Evolutionary conservation across 2,113 vertebrate genomes (phyloP), one percentile per base, ranked within the genome.

Genomic region (Apodemus speciosus): DNA sequence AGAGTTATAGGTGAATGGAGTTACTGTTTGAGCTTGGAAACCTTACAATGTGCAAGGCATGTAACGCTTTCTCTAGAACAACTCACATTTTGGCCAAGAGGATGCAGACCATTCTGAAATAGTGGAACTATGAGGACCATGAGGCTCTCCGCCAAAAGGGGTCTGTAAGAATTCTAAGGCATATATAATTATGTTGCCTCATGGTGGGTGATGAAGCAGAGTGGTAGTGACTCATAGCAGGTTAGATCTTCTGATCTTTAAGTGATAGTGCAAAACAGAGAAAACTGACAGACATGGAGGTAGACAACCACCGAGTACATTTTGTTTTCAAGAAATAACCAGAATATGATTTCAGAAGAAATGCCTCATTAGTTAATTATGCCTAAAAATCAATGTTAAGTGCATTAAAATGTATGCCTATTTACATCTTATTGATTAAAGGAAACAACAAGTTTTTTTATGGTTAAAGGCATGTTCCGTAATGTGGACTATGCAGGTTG

Each of bases 11-110:
- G 43, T 38, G 9, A 16, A 27, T 23, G 2, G 66, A 35, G 53
- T n/a, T 66, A 71, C 69, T 51, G n/a, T 83, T 94, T 8, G 46
- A n/a, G n/a, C 77, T 91, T 38, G n/a, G 79, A 66, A 68, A 84
- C 56, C 9, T 21, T 66, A 16, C 20, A 46, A 3, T 58, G 13
- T 84, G 40, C 6, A 89, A 40, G 69, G 21, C 43, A 14, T 69
- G 2, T 38, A 32, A 62, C 64, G 6, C 30, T 27, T 68, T 43
- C 30, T 71, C 27, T 30, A 35, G 64, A 69, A 4, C 9, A 87
- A n/a, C 84, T 40, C 56, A 53, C 64, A 66, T 6, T 91, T 25
- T 49, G 85, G 81, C 14, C 68, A 38, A 14, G 35, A 20, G 84
- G 66, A 62, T 49, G 66, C 3, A 2, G 62, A 94, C 38, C 21